phyloP scores from a whole-genome alignment of 2,888 invertebrate species.

The Arctia plantaginis region DNA sequence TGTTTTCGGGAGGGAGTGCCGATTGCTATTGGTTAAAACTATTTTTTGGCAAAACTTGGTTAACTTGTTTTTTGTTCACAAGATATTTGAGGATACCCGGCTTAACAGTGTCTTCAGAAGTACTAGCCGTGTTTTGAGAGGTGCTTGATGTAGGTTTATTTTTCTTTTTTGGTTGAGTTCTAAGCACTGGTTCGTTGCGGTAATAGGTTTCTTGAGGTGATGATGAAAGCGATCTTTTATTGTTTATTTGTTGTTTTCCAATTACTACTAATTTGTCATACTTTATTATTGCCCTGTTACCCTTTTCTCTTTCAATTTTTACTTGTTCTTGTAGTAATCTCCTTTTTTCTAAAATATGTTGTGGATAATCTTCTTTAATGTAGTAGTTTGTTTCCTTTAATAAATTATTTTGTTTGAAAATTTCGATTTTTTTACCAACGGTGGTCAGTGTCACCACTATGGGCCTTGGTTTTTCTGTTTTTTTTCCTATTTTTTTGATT shows the following conservation, averaged over 20 bases:
- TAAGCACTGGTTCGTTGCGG: background rate
- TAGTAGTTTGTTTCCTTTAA: background rate
- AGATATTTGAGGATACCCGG: background rate
- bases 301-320: no score
- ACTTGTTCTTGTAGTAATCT: slow-evolving; percentile 43
- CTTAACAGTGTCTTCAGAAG: background rate
- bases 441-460: no score
- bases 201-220: background rate
- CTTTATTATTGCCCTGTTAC: slow-evolving; percentile 2
- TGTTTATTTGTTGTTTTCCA: background rate
- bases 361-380: background rate
- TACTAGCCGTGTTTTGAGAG: background rate
- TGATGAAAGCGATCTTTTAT: background rate
- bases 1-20: background rate
- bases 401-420: background rate
- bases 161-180: slow-evolving; percentile 5
- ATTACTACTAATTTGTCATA: slow-evolving; percentile 3
- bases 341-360: slow-evolving; percentile 21
- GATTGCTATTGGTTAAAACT: background rate
- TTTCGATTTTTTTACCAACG: background rate
- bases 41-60: slow-evolving; percentile 6
- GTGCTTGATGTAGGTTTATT: slow-evolving; percentile 1
- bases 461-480: no score
- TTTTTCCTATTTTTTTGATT: no score
- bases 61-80: background rate